Evolutionary conservation across 2,113 vertebrate genomes (phyloP).

Genomic region (Shinisaurus crocodilurus): DNA sequence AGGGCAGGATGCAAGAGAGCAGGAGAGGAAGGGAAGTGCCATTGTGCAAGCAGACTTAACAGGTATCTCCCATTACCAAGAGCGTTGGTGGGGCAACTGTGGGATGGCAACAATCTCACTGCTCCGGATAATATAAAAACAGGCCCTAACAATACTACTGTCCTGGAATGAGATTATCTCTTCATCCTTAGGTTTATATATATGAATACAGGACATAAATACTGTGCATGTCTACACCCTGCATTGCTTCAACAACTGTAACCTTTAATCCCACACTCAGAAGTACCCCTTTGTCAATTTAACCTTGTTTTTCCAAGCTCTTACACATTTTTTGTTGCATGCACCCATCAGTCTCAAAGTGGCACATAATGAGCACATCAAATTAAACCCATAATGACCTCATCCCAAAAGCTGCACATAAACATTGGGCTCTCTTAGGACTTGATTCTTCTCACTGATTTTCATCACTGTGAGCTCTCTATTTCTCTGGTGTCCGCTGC

Average conservation of each 20-base stretch:
- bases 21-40: too few relatives aligned
- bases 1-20: neutral
- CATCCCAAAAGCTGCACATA: neutral
- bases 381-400: neutral
- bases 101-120: neutral
- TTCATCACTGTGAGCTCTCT: neutral
- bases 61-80: neutral
- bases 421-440: neutral
- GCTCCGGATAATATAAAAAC: neutral
- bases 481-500: neutral
- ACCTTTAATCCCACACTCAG: neutral
- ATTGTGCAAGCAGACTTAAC: too few relatives aligned
- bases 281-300: neutral
- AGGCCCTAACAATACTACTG: neutral
- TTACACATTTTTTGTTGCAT: neutral
- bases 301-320: neutral
- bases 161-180: neutral
- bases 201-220: neutral
- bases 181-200: neutral
- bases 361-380: neutral
- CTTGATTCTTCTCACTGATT: neutral
- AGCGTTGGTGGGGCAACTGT: neutral
- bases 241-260: neutral
- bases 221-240: neutral
- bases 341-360: neutral